Conservation (phyloP, 2,113 vertebrate genomes). For the Solea senegalensis region DNA sequence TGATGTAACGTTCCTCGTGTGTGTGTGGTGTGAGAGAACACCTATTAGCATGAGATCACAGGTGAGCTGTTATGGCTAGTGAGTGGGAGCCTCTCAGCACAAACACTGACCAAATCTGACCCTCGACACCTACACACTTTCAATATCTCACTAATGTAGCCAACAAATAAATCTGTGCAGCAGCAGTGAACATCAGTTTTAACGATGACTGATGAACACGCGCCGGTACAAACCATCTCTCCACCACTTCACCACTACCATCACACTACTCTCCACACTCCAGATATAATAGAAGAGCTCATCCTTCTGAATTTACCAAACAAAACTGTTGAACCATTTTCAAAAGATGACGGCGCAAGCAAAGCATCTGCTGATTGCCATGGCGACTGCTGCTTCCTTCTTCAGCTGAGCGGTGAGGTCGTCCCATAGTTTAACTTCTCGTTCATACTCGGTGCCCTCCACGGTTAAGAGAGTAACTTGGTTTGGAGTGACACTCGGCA, state of each 20-base stretch:
- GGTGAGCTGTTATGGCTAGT: slow-evolving; percentile 67
- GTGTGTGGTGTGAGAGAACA: slow-evolving; percentile 34
- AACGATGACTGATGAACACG: neutral
- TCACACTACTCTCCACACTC: slow-evolving; percentile 6
- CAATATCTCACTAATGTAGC: slow-evolving; percentile 56
- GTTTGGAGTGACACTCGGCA: no score
- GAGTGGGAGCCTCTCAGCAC: slow-evolving; percentile 72
- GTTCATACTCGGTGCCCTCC: no score
- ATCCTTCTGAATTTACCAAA: neutral
- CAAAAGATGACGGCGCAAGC: neutral
- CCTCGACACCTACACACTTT: slow-evolving; percentile 64
- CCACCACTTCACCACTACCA: slow-evolving; percentile 5
- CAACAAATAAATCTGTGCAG: slow-evolving; percentile 50
- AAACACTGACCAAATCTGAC: slow-evolving; percentile 55
- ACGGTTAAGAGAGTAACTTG: no score
- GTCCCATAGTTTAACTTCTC: no score
- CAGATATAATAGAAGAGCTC: neutral
- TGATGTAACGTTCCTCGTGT: slow-evolving; percentile 54
- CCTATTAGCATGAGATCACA: slow-evolving; percentile 69
- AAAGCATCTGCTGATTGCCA: no score
- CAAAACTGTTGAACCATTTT: no score
- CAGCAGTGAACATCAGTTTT: slow-evolving; percentile 34
- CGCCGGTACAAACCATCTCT: slow-evolving; percentile 28
- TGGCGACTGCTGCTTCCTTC: no score
- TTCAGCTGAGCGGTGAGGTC: no score